These are phyloP conservation scores for Acanthis flammea DNA, from an alignment of 2,797 vertebrate genomes.

Conservation along the genomic window DNA sequence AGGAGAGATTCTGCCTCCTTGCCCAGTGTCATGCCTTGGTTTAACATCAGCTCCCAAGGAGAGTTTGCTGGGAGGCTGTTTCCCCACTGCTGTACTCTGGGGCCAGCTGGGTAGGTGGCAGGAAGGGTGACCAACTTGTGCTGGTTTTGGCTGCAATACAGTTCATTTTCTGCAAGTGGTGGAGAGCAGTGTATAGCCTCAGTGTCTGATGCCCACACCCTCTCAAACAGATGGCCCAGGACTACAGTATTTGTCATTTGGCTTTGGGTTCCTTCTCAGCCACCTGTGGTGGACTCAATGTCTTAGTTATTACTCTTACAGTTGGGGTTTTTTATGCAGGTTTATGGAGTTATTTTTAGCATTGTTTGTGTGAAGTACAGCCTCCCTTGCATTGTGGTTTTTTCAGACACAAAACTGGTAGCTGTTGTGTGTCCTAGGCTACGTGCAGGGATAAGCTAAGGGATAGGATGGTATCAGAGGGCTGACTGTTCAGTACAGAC, in stretches of 20 bases:
- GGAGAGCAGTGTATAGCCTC: background rate
- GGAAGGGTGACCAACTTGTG: background rate
- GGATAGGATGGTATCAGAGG: background rate
- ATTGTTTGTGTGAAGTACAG: background rate
- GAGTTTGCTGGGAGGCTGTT: background rate
- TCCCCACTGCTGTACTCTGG: accelerated
- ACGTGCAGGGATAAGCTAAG: accelerated
- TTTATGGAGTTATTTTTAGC: background rate
- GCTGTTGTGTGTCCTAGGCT: background rate
- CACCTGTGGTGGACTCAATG: background rate
- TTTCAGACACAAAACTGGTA: background rate
- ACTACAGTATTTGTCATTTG: background rate
- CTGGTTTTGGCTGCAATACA: background rate
- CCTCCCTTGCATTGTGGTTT: background rate
- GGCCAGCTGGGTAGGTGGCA: background rate
- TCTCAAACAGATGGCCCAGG: background rate
- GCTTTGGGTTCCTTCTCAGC: background rate
- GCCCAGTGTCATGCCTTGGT: background rate
- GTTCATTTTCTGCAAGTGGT: background rate
- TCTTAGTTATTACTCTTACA: background rate
- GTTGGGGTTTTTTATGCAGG: background rate
- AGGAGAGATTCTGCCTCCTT: background rate
- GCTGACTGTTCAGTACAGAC: background rate
- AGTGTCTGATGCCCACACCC: accelerated
- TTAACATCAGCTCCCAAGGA: background rate